Conservation (phyloP, 2,113 vertebrate species). For the Rhagologus leucostigma region DNA sequence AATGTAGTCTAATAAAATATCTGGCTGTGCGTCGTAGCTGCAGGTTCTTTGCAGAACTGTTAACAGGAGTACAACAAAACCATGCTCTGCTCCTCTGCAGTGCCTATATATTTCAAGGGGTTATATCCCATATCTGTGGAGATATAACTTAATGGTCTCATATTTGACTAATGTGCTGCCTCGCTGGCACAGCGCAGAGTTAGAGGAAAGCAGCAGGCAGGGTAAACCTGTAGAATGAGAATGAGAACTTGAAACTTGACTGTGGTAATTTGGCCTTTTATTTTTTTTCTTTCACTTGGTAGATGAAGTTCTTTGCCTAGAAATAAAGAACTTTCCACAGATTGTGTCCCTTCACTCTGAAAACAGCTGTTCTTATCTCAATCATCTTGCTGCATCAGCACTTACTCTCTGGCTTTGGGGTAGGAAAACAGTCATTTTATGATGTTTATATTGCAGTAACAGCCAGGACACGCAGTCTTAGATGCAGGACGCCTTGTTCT, state of each 20-base stretch:
- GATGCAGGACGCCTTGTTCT: not conserved
- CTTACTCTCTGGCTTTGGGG: not conserved
- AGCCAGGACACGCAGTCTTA: not conserved
- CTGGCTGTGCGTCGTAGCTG: not conserved
- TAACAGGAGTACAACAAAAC: not conserved
- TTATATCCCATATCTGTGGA: not conserved
- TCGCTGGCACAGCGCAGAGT: not conserved
- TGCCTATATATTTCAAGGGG: not conserved
- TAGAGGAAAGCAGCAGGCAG: not conserved
- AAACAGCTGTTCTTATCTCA: not conserved
- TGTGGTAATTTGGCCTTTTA: not conserved
- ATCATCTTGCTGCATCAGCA: not conserved
- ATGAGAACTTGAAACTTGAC: not conserved
- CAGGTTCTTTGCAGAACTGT: constrained; percentile 1
- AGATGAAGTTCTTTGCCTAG: not conserved
- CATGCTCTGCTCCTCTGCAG: not conserved
- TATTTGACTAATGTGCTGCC: not conserved
- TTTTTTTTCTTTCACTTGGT: not conserved
- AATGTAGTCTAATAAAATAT: constrained; percentile 49
- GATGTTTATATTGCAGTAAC: not conserved
- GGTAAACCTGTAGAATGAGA: not conserved
- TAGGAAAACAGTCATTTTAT: not conserved
- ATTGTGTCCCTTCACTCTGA: not conserved
- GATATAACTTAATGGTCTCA: not conserved
- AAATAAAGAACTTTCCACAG: not conserved